These are phyloP conservation scores for Chymomyza costata DNA, from an alignment of 1,140 invertebrate species.

Conservation along the genomic window DNA sequence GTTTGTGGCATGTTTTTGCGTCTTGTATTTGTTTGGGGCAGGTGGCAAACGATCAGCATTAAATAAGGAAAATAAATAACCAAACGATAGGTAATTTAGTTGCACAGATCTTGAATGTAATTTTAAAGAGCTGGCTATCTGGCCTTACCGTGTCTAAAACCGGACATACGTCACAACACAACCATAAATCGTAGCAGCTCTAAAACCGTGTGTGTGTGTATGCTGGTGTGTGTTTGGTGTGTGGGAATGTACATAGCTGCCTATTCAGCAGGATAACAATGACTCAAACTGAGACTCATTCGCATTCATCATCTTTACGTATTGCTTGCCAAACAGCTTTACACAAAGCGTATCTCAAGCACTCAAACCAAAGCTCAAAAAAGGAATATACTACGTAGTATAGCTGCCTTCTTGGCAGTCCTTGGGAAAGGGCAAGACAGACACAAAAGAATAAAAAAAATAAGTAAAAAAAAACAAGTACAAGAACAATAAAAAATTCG, in stretches of 20 bases:
- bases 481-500: no score
- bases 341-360: constrained; percentile 28
- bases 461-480: background rate
- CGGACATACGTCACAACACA: no score
- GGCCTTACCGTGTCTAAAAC: no score
- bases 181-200: constrained; percentile 53
- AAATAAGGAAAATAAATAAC: no score
- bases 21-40: no score
- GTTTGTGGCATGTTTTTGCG: no score
- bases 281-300: constrained; percentile 68
- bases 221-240: background rate
- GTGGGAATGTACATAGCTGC: background rate
- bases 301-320: constrained; percentile 72
- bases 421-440: background rate
- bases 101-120: no score
- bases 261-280: constrained; percentile 27
- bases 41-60: no score
- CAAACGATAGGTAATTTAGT: no score
- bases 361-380: constrained; percentile 12
- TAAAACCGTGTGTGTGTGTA: constrained; percentile 9
- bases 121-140: no score
- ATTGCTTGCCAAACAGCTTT: constrained; percentile 68
- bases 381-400: no score
- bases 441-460: constrained; percentile 25
- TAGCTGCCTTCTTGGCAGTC: no score